These are phyloP conservation scores for Aurelia aurita DNA, from an alignment of 30 jellyfish, hydroid and myxozoan genomes.

Conservation along the genomic window DNA sequence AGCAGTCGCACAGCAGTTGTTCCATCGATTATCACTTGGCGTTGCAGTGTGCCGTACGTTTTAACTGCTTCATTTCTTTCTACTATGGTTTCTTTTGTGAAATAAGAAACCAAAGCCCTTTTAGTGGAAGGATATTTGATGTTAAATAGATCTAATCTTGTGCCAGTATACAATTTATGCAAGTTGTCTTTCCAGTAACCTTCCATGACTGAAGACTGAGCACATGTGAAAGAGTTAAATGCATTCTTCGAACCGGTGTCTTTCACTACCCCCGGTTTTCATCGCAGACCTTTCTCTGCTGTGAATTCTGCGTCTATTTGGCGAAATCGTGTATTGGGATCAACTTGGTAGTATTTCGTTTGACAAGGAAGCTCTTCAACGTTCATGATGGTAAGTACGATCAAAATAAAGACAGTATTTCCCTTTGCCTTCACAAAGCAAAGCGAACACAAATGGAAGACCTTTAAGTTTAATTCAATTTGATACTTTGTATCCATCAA, in stretches of 20 bases:
- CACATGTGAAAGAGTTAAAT: neutral
- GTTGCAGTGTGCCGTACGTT: neutral
- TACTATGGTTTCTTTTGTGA: neutral
- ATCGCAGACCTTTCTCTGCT: neutral
- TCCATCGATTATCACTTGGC: slow-evolving; percentile 5
- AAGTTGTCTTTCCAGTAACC: slow-evolving; percentile 6
- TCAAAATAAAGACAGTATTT: neutral
- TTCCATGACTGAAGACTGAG: slow-evolving; percentile 1
- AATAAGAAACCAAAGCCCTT: neutral
- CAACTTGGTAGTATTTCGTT: neutral
- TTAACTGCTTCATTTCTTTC: neutral
- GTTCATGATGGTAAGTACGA: neutral
- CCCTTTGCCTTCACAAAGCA: neutral
- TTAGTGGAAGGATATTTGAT: neutral
- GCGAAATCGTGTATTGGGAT: neutral
- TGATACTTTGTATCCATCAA: neutral
- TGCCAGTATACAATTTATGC: neutral
- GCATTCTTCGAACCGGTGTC: neutral
- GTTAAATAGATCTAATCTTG: neutral
- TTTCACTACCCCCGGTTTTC: slow-evolving; percentile 8
- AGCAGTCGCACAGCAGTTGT: slow-evolving; percentile 3
- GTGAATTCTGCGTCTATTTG: neutral
- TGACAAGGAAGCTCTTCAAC: neutral
- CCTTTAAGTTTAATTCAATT: neutral
- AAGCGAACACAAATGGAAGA: neutral